Percentiles rank a stretch among this genome's conserved stretches.
phyloP scores from a whole-genome alignment of 2,797 vertebrate species.

The Nannoperca australis region DNA sequence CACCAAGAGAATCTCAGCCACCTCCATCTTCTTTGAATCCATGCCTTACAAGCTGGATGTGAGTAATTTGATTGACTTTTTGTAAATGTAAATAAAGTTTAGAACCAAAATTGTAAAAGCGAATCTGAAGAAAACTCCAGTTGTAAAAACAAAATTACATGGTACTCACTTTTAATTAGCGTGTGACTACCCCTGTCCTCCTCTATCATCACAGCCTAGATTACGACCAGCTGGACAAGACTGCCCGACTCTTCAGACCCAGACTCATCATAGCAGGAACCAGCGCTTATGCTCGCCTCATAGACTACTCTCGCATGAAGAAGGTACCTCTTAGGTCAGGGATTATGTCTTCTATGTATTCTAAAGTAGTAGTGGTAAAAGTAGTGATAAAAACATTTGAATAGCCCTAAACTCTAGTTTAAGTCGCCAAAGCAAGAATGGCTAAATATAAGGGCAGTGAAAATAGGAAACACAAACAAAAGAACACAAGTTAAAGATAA shows the following conservation, averaged over 20 bases:
- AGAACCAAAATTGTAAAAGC: not conserved
- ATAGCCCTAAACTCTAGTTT: not conserved
- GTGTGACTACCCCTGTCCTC: not conserved
- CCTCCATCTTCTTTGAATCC: constrained; percentile 96
- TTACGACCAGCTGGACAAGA: constrained; percentile 87
- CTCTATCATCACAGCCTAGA: constrained; percentile 63
- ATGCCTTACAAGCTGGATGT: constrained; percentile 96
- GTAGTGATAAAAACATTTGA: not conserved
- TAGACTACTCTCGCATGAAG: constrained; percentile 88
- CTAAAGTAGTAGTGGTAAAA: not conserved
- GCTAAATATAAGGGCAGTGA: not conserved
- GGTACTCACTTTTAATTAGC: not conserved
- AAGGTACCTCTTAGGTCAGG: constrained; percentile 75
- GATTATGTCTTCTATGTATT: not conserved
- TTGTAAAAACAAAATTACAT: not conserved
- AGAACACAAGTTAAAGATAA: not conserved
- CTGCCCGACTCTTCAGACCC: constrained; percentile 88
- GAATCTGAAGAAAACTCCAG: not conserved
- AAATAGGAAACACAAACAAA: not conserved
- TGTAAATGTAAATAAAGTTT: not conserved
- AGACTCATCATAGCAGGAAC: constrained; percentile 88
- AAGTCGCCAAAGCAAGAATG: not conserved
- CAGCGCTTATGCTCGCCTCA: constrained; percentile 89
- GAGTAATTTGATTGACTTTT: constrained; percentile 72
- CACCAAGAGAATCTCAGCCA: constrained; percentile 91